Evolutionary conservation across 2,888 invertebrate genomes (phyloP).

Genomic region (Amiota minor): DNA sequence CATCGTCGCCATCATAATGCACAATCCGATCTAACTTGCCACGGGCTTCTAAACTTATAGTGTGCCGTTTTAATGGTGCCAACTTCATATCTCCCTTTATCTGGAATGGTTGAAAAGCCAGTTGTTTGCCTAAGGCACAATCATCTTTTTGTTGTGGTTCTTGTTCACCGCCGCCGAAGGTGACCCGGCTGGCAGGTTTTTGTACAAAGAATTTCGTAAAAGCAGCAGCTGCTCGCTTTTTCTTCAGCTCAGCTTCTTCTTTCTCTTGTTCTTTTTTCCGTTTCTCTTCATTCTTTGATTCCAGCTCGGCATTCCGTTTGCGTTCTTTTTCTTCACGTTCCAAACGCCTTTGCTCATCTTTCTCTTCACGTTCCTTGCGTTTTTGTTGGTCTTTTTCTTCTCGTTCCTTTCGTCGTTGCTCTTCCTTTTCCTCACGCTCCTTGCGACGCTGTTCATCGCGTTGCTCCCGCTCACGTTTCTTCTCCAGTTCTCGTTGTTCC

Average conservation of each 20-base stretch:
- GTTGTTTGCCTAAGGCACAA: slow-evolving; percentile 50
- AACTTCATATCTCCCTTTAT: slow-evolving; percentile 91
- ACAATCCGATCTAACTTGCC: slow-evolving; percentile 74
- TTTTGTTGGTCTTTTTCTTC: slow-evolving; percentile 69
- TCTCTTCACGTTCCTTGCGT: slow-evolving; percentile 73
- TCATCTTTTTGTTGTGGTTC: slow-evolving; percentile 41
- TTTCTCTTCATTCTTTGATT: slow-evolving; percentile 70
- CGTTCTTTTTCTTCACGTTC: slow-evolving; percentile 68
- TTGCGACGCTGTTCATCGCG: slow-evolving; percentile 74
- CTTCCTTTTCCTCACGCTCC: slow-evolving; percentile 68
- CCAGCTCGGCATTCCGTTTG: slow-evolving; percentile 64
- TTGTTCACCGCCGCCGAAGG: slow-evolving; percentile 60
- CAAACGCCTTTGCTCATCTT: slow-evolving; percentile 73
- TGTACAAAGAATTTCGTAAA: slow-evolving; percentile 88
- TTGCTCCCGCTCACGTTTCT: slow-evolving; percentile 72
- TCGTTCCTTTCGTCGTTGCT: slow-evolving; percentile 60
- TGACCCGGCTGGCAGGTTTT: slow-evolving; percentile 71
- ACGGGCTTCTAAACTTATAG: slow-evolving; percentile 76
- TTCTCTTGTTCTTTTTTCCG: slow-evolving; percentile 79
- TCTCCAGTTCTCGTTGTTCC: slow-evolving; percentile 63
- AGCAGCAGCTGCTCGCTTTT: slow-evolving; percentile 84
- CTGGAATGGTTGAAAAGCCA: slow-evolving; percentile 80
- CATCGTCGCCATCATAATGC: neutral
- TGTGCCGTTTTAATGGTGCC: slow-evolving; percentile 81
- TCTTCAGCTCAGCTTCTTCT: slow-evolving; percentile 82